A percentile compares a stretch with the other conserved stretches of the same genome.
These are phyloP conservation scores for Neoseiulus cucumeris DNA, from an alignment of 1,140 invertebrate species.

Conservation along the genomic window DNA sequence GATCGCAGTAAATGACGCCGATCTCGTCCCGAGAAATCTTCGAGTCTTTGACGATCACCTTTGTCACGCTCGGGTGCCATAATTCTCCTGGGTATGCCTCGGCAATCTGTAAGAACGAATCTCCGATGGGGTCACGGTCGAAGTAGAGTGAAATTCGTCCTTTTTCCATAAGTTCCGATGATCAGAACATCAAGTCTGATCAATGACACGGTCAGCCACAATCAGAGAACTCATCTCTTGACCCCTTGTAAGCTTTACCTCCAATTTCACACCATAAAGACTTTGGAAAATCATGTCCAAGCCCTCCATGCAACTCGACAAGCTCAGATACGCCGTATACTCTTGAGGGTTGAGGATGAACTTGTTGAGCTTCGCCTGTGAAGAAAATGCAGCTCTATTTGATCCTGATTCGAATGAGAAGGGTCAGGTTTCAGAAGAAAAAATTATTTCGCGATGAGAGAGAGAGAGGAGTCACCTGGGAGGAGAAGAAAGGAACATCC, in stretches of 20 bases:
- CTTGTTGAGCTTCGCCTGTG: constrained; percentile 12
- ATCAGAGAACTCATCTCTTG: too few species aligned
- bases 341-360: constrained; percentile 31
- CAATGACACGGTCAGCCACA: too few species aligned
- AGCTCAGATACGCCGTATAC: constrained; percentile 70
- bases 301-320: constrained; percentile 89
- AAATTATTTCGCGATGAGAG: too few species aligned
- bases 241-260: too few species aligned
- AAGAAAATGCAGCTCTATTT: constrained; percentile 12
- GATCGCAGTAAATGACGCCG: constrained; percentile 93
- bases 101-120: constrained; percentile 18
- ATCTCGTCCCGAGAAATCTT: constrained; percentile 27
- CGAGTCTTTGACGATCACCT: constrained; percentile 54
- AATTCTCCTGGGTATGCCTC: constrained; percentile 52
- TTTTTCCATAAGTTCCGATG: too few species aligned
- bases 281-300: constrained; percentile 58
- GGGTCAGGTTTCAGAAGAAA: background rate
- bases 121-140: too few species aligned
- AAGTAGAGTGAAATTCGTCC: too few species aligned
- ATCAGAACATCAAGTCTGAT: too few species aligned
- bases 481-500: constrained; percentile 62
- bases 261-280: constrained; percentile 61
- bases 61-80: constrained; percentile 69
- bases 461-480: constrained; percentile 36
- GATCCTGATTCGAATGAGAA: constrained; percentile 15